Percentiles rank a stretch among this genome's conserved stretches.
Evolutionary conservation across 2,113 vertebrate species (phyloP).

Genomic region (Erythrolamprus reginae): DNA sequence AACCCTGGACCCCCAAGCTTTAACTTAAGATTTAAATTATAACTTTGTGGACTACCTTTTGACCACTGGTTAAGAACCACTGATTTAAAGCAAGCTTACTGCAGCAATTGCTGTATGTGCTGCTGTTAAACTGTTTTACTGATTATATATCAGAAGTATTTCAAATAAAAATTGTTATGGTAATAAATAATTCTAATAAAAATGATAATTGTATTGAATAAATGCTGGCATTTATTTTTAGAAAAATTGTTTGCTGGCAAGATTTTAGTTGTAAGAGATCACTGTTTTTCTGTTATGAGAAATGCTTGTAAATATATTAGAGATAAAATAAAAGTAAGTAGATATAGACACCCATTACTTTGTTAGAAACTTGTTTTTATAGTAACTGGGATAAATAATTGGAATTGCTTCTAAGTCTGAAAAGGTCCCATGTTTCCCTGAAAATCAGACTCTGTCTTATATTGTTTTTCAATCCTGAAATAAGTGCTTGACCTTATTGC

Average conservation of each 20-base stretch:
- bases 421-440: neutral
- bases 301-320: neutral
- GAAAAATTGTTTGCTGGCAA: neutral
- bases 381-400: neutral
- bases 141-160: neutral
- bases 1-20: too few species aligned
- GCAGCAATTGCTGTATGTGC: neutral
- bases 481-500: too few species aligned
- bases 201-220: neutral
- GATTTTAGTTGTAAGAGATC: neutral
- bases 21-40: too few species aligned
- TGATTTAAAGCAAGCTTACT: neutral
- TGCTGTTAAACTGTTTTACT: neutral
- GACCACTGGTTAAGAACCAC: too few species aligned
- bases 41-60: too few species aligned
- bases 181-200: neutral
- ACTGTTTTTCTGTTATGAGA: neutral
- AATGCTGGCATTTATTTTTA: neutral
- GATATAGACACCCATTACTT: neutral
- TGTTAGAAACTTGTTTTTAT: neutral
- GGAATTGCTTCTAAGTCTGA: neutral
- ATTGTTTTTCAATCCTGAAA: too few species aligned
- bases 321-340: neutral
- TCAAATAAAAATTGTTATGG: neutral
- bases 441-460: too few species aligned